These are phyloP conservation scores for Scaptomyza cyrtandrae DNA, from an alignment of 2,888 invertebrate species.

Conservation along the genomic window DNA sequence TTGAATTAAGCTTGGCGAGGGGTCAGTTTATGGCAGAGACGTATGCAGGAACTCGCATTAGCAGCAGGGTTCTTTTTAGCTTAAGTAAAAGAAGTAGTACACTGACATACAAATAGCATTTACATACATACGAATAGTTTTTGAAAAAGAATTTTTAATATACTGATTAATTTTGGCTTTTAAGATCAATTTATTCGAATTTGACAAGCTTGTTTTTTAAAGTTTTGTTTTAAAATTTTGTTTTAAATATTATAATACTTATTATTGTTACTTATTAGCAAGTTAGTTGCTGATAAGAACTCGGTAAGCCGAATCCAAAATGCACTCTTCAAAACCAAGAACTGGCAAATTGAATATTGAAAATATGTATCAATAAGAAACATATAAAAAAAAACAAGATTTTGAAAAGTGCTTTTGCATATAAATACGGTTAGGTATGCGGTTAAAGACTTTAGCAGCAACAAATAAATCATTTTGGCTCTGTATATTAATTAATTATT, in stretches of 20 bases:
- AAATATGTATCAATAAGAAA: not conserved
- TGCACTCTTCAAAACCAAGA: constrained; percentile 33
- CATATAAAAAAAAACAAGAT: not conserved
- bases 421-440: constrained; percentile 36
- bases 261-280: constrained; percentile 12
- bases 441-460: constrained; percentile 74
- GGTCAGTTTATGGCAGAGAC: constrained; percentile 30
- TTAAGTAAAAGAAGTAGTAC: constrained; percentile 42
- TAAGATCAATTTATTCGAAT: constrained; percentile 16
- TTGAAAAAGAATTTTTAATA: constrained; percentile 9
- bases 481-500: constrained; percentile 45
- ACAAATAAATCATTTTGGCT: constrained; percentile 71
- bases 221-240: constrained; percentile 7
- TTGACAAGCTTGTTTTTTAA: constrained; percentile 34
- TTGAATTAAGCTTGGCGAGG: constrained; percentile 40
- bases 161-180: constrained; percentile 34
- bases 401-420: constrained; percentile 25
- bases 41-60: constrained; percentile 33
- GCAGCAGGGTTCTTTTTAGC: constrained; percentile 54
- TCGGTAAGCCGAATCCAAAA: constrained; percentile 36
- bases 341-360: not conserved
- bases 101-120: constrained; percentile 43
- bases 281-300: constrained; percentile 5
- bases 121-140: constrained; percentile 12
- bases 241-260: constrained; percentile 14